A percentile compares a stretch with the other conserved stretches of the same genome.
phyloP scores from a whole-genome alignment of 1,140 invertebrate genomes.

The Dreissena polymorpha region DNA sequence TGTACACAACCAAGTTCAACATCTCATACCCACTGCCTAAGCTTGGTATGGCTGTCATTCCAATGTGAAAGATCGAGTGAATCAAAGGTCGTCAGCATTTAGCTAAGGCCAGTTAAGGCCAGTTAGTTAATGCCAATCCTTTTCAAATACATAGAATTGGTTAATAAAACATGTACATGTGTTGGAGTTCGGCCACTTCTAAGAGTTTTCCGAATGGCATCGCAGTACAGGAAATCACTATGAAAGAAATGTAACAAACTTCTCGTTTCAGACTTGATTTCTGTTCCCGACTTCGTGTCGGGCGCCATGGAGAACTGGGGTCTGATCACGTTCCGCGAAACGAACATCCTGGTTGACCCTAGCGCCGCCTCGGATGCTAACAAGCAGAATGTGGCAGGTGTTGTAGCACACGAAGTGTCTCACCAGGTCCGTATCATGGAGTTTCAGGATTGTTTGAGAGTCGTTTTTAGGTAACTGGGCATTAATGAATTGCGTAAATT shows the following conservation, averaged over 20 bases:
- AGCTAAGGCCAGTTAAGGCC: no score
- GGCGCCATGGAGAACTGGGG: conserved; percentile 99
- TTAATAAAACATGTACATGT: no score
- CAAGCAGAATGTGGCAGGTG: conserved; percentile 87
- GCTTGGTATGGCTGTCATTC: conserved; percentile 68
- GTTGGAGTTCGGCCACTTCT: no score
- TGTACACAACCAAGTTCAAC: conserved; percentile 91
- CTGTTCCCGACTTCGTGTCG: conserved; percentile 96
- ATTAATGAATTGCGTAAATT: no score
- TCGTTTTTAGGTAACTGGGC: no score
- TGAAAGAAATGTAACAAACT: neutral
- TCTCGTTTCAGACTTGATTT: conserved; percentile 89
- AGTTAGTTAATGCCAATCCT: no score
- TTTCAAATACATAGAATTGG: no score
- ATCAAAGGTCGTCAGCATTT: no score
- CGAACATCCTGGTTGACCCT: conserved; percentile 87
- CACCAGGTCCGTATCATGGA: conserved; percentile 80
- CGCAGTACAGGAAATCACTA: no score
- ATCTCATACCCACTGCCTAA: conserved; percentile 82
- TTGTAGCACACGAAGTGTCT: conserved; percentile 88
- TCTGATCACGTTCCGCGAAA: conserved; percentile 90
- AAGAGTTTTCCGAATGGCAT: no score
- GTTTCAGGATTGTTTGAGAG: no score
- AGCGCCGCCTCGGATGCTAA: conserved; percentile 35
- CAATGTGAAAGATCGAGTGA: no score